phyloP scores from a whole-genome alignment of 2,888 invertebrate genomes.

The Tenodera sinensis region DNA sequence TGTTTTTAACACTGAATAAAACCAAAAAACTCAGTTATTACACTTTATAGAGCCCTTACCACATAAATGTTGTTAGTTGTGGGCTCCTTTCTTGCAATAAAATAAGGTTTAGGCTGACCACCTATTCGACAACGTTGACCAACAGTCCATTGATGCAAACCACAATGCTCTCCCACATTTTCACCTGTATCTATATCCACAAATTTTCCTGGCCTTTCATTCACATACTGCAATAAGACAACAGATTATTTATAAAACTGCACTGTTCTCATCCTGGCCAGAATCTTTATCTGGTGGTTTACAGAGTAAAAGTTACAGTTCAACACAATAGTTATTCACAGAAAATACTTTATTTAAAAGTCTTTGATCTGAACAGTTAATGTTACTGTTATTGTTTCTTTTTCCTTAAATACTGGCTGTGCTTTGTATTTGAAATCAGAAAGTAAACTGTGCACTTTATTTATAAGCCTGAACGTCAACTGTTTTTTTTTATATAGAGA shows the following conservation, averaged over 20 bases:
- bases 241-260: conserved; percentile 14
- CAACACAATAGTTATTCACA: neutral
- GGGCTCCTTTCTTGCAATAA: conserved; percentile 68
- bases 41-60: conserved; percentile 48
- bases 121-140: conserved; percentile 78
- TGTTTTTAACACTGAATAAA: no score
- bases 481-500: no score
- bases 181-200: conserved; percentile 76
- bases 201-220: conserved; percentile 72
- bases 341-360: neutral
- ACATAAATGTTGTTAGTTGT: conserved; percentile 72
- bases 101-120: conserved; percentile 64
- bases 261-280: no score
- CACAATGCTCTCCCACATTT: conserved; percentile 75
- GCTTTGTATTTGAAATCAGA: no score
- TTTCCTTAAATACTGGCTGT: no score
- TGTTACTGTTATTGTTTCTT: neutral
- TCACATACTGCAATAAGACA: conserved; percentile 66
- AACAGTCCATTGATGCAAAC: conserved; percentile 89
- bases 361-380: neutral
- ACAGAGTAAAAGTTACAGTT: neutral
- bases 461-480: no score
- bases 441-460: no score
- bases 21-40: no score
- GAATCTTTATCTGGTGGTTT: neutral